Conservation (phyloP, 2,888 invertebrate genomes). For the Melinaea marsaeus region DNA sequence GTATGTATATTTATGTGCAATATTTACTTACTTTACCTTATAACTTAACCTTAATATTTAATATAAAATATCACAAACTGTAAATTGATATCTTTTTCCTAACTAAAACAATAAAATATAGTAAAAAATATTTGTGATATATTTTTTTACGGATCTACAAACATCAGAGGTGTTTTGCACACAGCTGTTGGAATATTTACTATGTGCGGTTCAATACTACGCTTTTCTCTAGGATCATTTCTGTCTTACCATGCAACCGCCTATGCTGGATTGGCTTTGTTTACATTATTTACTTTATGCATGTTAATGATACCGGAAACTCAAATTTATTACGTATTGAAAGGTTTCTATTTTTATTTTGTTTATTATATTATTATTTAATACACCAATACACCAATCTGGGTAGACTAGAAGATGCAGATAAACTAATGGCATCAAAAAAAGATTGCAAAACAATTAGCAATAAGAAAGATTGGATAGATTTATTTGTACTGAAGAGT, state of each 20-base stretch:
- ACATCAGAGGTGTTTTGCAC: constrained; percentile 45
- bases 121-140: not conserved
- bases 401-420: constrained; percentile 44
- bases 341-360: constrained; percentile 1
- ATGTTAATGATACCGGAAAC: no score
- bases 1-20: no score
- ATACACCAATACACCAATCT: constrained; percentile 23
- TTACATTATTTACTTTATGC: constrained; percentile 30
- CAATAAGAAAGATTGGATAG: constrained; percentile 36
- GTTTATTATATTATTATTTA: no score
- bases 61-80: no score
- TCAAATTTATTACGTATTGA: constrained; percentile 13
- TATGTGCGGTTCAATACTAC: constrained; percentile 40
- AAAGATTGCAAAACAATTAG: constrained; percentile 26
- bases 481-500: constrained; percentile 41
- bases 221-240: constrained; percentile 40
- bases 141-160: constrained; percentile 41
- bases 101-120: not conserved
- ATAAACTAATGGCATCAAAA: constrained; percentile 34
- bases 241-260: constrained; percentile 34
- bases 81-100: not conserved
- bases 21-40: no score
- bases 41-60: no score
- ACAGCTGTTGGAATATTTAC: constrained; percentile 40
- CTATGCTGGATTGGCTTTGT: constrained; percentile 37